Percentiles rank a stretch among this genome's conserved stretches.
These are phyloP conservation scores for Atherinomorus stipes DNA, from an alignment of 2,113 vertebrate genomes.

Conservation along the genomic window DNA sequence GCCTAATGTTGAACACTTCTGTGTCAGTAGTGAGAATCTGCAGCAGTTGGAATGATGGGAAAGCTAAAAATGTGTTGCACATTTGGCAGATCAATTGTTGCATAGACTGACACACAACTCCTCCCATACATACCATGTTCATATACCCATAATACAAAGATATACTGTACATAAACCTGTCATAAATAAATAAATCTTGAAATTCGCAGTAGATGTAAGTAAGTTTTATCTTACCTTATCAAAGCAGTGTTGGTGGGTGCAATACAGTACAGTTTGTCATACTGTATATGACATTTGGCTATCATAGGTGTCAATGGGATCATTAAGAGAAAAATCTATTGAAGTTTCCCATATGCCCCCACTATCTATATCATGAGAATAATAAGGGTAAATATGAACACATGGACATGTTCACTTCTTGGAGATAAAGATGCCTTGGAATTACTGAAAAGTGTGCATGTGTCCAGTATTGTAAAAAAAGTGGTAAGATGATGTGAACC, in stretches of 20 bases:
- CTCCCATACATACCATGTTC: no score
- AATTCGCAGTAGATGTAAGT: no score
- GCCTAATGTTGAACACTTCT: conserved; percentile 7
- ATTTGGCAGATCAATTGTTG: not conserved
- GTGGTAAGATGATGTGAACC: not conserved
- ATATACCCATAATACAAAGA: no score
- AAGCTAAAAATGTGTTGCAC: not conserved
- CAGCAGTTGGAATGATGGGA: not conserved
- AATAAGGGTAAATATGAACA: conserved; percentile 22
- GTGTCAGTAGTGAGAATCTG: not conserved
- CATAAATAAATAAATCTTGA: no score
- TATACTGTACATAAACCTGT: no score
- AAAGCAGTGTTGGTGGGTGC: not conserved
- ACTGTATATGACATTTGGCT: not conserved
- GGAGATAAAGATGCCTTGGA: conserved; percentile 5
- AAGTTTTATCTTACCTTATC: not conserved
- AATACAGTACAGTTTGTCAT: not conserved
- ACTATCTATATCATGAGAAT: conserved; percentile 5
- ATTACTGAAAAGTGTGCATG: not conserved
- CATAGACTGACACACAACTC: no score
- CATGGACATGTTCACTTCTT: conserved; percentile 1
- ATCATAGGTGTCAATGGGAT: not conserved
- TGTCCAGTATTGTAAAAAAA: not conserved
- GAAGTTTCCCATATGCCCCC: not conserved
- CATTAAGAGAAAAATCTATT: not conserved